These are phyloP conservation scores for Meriones unguiculatus DNA, from an alignment of 2,113 vertebrate species.

Conservation along the genomic window DNA sequence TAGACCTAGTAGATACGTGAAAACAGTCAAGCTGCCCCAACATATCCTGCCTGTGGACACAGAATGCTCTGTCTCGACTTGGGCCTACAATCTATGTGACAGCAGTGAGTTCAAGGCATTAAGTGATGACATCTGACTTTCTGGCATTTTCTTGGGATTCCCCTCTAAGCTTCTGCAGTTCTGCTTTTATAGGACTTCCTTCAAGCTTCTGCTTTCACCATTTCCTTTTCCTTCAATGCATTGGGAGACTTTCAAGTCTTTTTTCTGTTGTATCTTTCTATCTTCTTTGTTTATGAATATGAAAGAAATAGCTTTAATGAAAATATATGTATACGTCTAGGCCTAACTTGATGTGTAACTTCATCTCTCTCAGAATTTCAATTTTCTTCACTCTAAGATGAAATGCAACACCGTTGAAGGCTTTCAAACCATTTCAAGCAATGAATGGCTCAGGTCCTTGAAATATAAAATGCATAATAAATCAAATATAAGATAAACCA, in stretches of 20 bases:
- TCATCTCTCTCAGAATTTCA: not conserved
- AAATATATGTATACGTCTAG: not conserved
- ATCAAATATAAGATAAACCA: not conserved
- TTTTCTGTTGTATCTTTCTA: not conserved
- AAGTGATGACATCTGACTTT: not conserved
- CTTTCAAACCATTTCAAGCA: conserved; percentile 1
- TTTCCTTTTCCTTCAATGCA: not conserved
- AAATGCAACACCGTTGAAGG: not conserved
- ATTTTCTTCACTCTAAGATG: not conserved
- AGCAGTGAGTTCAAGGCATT: conserved; percentile 20
- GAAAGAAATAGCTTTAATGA: not conserved
- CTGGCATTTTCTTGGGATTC: fast-evolving
- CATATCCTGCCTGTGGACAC: fast-evolving
- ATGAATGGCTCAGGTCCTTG: not conserved
- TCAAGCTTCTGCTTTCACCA: not conserved
- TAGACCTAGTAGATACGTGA: not conserved
- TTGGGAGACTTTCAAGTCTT: not conserved
- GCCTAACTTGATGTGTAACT: not conserved
- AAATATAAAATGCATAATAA: conserved; percentile 7
- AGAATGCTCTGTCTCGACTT: conserved; percentile 69
- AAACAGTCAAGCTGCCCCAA: not conserved
- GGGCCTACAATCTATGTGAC: conserved; percentile 62
- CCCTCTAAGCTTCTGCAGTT: not conserved
- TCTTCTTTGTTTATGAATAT: not conserved
- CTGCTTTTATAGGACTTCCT: not conserved